Conservation (phyloP, 2,797 vertebrate genomes). For the Notolepis coatsorum region DNA sequence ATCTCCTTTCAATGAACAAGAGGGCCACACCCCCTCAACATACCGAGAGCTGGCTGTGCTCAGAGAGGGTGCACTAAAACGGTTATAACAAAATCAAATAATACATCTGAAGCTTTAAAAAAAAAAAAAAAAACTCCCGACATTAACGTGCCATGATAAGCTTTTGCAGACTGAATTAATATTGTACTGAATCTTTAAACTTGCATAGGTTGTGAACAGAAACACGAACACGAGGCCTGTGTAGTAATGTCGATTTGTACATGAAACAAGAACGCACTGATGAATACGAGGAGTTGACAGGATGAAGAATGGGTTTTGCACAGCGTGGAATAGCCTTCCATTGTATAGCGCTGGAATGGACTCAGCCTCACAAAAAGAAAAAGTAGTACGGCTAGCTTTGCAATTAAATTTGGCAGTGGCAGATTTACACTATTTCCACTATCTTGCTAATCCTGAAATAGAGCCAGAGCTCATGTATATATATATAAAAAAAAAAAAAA, state of each 20-base stretch:
- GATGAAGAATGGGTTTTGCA: constrained; percentile 14
- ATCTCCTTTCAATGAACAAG: too few species aligned
- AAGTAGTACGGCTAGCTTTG: constrained; percentile 64
- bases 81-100: too few species aligned
- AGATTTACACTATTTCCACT: constrained; percentile 70
- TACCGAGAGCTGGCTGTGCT: too few species aligned
- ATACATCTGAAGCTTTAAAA: too few species aligned
- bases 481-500: not conserved
- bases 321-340: constrained; percentile 14
- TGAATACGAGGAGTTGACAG: constrained; percentile 33
- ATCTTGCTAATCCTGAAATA: constrained; percentile 66
- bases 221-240: constrained; percentile 33
- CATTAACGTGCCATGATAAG: too few species aligned
- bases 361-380: constrained; percentile 44
- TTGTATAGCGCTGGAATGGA: constrained; percentile 32
- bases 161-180: too few species aligned
- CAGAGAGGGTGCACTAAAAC: too few species aligned
- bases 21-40: too few species aligned
- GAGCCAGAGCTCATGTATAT: constrained; percentile 47
- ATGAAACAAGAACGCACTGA: constrained; percentile 41
- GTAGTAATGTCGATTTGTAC: constrained; percentile 45
- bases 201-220: constrained; percentile 73
- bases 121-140: too few species aligned
- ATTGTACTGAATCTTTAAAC: too few species aligned
- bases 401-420: constrained; percentile 79